Evolutionary conservation across 2,888 invertebrate species (phyloP), one percentile per base, ranked within the genome.

Genomic region (Colletes collaris): DNA sequence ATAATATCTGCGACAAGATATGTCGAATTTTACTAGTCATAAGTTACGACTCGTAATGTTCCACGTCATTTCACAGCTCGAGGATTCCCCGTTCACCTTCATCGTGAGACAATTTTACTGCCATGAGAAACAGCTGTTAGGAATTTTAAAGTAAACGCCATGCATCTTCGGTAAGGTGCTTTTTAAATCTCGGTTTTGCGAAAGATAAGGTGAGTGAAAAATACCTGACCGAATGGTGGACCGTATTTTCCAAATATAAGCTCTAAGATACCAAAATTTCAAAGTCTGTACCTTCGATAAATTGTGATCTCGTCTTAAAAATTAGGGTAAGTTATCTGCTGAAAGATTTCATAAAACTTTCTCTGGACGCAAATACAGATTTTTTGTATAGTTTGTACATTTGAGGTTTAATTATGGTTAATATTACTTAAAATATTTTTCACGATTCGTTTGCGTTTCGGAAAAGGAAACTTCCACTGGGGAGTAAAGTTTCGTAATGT

Each of bases 121-220:
- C n/a, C 3, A 44, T 7, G 53, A 55, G 52, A 59, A 69, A 37
- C 65, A 60, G 44, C 62, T 53, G 52, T 70, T 52, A 52, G 62
- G 46, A 76, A 79, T 66, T 56, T 67, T 59, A 35, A 72, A 78
- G 46, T 59, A 70, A 53, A 71, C 49, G 67, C 52, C 49, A 27
- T 68, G 56, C 60, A 72, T 79, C 81, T 68, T 79, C 75, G 27
- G 68, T 53, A 66, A 53, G 76, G 8, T 63, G 55, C 63, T 66
- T 53, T 59, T 50, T 73, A 73, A 82, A 82, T 76, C 80, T 82
- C 76, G 76, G 76, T 76, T 76, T 63, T 50, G 62, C 76, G 60
- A 50, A 60, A 69, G 81, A 81, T 76, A 67, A 72, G 62, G 71
- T 72, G 66, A 73, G 81, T 81, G 79, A 79, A 79, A 81, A 73